phyloP scores from a whole-genome alignment of 2,797 vertebrate species.

The Gymnodraco acuticeps region DNA sequence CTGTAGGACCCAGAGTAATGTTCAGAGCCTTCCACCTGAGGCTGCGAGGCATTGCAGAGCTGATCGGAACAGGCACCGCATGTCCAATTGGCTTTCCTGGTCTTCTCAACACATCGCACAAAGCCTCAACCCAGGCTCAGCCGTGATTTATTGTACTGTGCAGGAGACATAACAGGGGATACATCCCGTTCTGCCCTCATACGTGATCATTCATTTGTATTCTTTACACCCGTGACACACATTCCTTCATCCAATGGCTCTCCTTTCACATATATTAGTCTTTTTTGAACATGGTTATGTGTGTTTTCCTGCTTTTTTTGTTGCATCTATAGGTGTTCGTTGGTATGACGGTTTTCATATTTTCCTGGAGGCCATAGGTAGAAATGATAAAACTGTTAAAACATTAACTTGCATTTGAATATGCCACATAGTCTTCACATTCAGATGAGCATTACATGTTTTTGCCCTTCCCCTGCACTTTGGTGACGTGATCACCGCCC shows the following conservation, averaged over 20 bases:
- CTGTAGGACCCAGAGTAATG: conserved; percentile 71
- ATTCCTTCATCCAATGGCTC: conserved; percentile 10
- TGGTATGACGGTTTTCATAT: conserved; percentile 18
- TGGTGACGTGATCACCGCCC: conserved; percentile 64
- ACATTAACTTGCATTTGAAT: conserved; percentile 3
- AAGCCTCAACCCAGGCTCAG: conserved; percentile 32
- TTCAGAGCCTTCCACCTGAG: conserved; percentile 65
- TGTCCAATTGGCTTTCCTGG: conserved; percentile 65
- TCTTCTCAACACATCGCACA: conserved; percentile 45
- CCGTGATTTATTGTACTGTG: conserved; percentile 31
- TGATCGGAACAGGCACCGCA: conserved; percentile 70
- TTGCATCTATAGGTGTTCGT: background rate
- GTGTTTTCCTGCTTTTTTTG: background rate
- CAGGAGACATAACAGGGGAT: conserved; percentile 1
- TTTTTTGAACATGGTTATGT: background rate
- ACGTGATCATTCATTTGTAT: conserved; percentile 13
- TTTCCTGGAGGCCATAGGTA: conserved; percentile 13
- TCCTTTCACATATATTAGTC: background rate
- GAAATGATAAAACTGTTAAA: conserved; percentile 15
- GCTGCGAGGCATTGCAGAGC: conserved; percentile 56
- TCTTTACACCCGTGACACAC: background rate
- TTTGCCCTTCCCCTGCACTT: conserved; percentile 32
- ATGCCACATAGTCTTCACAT: conserved; percentile 6
- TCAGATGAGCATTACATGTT: conserved; percentile 22
- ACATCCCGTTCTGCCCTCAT: conserved; percentile 9